These are phyloP conservation scores for Norana najaformis DNA, from an alignment of 2,888 invertebrate species.

Conservation along the genomic window DNA sequence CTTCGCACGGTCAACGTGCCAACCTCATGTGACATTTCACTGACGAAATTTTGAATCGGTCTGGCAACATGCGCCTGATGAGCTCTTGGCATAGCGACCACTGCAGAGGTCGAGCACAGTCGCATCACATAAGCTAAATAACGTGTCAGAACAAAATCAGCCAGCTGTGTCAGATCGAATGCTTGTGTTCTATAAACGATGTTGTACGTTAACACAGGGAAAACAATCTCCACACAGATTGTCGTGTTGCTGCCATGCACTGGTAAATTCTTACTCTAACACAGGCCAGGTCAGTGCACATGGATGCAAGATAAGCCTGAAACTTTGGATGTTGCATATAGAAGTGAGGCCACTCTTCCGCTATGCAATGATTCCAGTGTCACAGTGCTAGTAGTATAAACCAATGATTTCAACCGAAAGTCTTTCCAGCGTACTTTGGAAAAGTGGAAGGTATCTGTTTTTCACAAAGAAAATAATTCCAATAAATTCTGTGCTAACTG, in stretches of 20 bases:
- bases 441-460: too few species aligned
- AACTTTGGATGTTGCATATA: not conserved
- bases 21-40: not conserved
- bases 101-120: not conserved
- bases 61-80: not conserved
- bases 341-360: not conserved
- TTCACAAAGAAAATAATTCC: too few species aligned
- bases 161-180: constrained; percentile 9
- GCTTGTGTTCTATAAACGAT: not conserved
- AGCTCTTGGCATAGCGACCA: not conserved
- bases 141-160: not conserved
- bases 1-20: not conserved
- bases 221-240: not conserved
- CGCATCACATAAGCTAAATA: not conserved
- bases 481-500: too few species aligned
- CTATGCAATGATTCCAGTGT: too few species aligned
- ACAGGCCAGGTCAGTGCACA: not conserved
- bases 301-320: not conserved
- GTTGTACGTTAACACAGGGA: not conserved
- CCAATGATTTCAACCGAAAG: not conserved
- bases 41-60: too few species aligned
- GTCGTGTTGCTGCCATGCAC: not conserved
- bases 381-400: not conserved
- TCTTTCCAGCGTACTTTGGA: too few species aligned
- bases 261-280: not conserved